Conservation (phyloP, 2,797 vertebrate genomes). For the Phrynocephalus guinanensis region DNA sequence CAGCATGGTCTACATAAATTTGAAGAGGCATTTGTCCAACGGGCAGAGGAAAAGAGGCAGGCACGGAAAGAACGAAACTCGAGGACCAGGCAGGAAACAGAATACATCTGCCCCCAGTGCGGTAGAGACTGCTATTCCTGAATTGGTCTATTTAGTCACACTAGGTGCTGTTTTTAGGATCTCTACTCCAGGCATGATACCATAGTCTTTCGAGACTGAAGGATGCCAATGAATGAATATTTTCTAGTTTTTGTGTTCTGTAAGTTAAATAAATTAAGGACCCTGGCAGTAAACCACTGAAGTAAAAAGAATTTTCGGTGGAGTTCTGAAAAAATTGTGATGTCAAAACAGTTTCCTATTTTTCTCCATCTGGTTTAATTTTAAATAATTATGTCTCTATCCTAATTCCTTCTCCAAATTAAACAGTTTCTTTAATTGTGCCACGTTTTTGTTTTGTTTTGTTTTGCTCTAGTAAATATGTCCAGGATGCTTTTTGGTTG, state of each 20-base stretch:
- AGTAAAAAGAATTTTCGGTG: background rate
- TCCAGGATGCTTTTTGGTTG: background rate
- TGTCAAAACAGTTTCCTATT: background rate
- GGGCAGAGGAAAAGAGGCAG: no score
- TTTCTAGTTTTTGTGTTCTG: background rate
- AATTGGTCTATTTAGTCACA: no score
- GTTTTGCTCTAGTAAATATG: background rate
- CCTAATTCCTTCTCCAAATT: background rate
- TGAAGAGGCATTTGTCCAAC: no score
- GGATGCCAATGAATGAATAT: no score
- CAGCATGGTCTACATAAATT: no score
- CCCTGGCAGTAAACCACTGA: background rate
- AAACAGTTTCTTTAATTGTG: background rate
- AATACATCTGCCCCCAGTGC: no score
- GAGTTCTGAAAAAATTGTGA: background rate
- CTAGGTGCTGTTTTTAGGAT: no score
- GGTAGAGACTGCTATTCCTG: no score
- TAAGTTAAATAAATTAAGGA: background rate
- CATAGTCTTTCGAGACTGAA: no score
- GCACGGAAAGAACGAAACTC: no score
- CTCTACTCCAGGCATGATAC: no score
- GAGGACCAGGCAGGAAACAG: no score
- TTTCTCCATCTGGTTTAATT: background rate
- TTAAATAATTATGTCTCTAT: background rate
- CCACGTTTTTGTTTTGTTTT: background rate